A percentile compares a stretch with the other conserved stretches of the same genome.
Evolutionary conservation across 2,113 vertebrate species (phyloP).

Genomic region (Lophius piscatorius): DNA sequence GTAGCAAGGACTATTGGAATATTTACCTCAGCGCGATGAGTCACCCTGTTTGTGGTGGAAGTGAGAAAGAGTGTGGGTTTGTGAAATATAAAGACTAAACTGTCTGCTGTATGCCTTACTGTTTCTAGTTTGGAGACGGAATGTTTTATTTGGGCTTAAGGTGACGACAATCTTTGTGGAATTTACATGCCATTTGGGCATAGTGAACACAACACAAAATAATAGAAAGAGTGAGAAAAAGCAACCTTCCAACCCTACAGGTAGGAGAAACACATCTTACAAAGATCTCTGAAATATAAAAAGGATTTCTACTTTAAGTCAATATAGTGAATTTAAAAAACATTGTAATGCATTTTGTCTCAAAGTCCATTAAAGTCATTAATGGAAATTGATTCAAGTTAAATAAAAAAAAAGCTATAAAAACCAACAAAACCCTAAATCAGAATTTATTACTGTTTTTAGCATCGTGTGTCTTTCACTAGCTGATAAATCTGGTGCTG

Average conservation of each 20-base stretch:
- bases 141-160: too few species aligned
- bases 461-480: too few species aligned
- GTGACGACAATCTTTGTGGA: background rate
- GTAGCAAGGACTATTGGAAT: constrained; percentile 43
- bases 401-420: background rate
- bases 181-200: background rate
- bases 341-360: background rate
- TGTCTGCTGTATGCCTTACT: constrained; percentile 1
- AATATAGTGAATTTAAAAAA: background rate
- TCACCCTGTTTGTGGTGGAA: constrained; percentile 45
- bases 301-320: too few species aligned
- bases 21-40: constrained; percentile 53
- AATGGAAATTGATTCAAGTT: too few species aligned
- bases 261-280: background rate
- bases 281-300: too few species aligned
- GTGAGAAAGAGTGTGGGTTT: constrained; percentile 25
- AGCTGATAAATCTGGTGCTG: background rate
- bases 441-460: background rate
- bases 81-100: constrained; percentile 1
- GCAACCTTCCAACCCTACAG: too few species aligned
- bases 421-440: background rate
- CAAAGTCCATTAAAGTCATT: background rate
- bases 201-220: too few species aligned
- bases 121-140: too few species aligned
- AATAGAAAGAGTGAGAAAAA: too few species aligned